phyloP scores from a whole-genome alignment of 2,113 vertebrate genomes.

The Setophaga kirtlandii region DNA sequence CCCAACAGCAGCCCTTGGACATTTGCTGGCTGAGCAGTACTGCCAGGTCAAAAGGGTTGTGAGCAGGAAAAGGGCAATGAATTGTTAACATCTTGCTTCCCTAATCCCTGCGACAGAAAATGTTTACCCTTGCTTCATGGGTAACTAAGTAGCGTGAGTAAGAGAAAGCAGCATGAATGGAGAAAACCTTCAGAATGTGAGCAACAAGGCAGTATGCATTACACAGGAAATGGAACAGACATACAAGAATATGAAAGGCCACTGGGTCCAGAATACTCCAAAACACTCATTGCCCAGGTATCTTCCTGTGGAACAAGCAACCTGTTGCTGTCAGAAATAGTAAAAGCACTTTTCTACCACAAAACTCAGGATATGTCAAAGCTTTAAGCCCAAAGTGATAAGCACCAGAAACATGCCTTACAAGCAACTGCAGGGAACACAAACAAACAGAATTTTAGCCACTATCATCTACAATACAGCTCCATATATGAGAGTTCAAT shows the following conservation, averaged over 20 bases:
- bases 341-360: neutral
- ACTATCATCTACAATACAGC: neutral
- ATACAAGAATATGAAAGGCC: neutral
- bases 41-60: neutral
- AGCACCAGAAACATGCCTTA: neutral
- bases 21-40: neutral
- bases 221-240: neutral
- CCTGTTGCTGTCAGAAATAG: neutral
- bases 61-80: neutral
- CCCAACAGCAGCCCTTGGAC: neutral
- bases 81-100: neutral
- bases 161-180: neutral
- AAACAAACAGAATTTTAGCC: neutral
- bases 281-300: neutral
- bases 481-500: neutral
- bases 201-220: neutral
- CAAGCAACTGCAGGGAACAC: neutral
- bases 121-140: neutral
- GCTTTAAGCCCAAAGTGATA: neutral
- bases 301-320: neutral
- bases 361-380: neutral
- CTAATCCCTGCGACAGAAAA: neutral
- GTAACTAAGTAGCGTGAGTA: neutral
- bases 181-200: neutral
- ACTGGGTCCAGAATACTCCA: neutral